Base-by-base conservation (phyloP, 2,113 vertebrate species). In the Brachyhypopomus gauderio region DNA sequence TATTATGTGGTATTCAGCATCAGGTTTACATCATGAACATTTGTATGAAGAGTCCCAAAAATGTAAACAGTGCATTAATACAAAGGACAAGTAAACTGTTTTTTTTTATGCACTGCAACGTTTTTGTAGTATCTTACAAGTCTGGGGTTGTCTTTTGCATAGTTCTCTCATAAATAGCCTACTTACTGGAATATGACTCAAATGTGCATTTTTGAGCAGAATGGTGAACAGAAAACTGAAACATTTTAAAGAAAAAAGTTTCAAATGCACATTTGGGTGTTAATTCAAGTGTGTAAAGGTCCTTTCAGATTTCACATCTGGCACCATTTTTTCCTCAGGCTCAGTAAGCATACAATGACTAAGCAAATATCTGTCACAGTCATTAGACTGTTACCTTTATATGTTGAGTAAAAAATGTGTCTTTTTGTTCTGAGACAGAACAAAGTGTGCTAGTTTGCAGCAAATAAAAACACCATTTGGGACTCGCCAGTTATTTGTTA, bases 211-310 rank as follows among this genome's bases (percentile, higher is more conserved):
- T 78, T 55, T 70, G 6, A 70, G 38, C 14, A 23, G n/a, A 41
- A 7, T 41, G 45, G n/a, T 67, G n/a, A 81, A 75, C 23, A 67
- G 59, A 83, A 85, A 78, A 78, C 76, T 19, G 88, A 91, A 91
- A 91, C 86, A 63, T 80, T 79, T 59, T n/a, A 41, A 19, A 75
- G 60, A 6, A 74, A 58, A 52, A 45, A 34, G 14, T 60, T 55
- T 56, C 93, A 93, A 88, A 87, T 93, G 93, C 91, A 89, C 77
- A 76, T 88, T 34, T 91, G 91, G 89, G 89, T 91, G 89, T 87
- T 20, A 63, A 92, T 90, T 89, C 89, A 93, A 93, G 92, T 91
- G 0, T 73, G 34, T 5, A 6, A 41, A 1, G 58, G 17, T 0
- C 0, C 8, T 22, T 60, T 85, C 4, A 19, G 17, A 8, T 75